These are phyloP conservation scores for Branchinecta sandiegonensis DNA, from an alignment of 2,888 invertebrate genomes.

Conservation along the genomic window DNA sequence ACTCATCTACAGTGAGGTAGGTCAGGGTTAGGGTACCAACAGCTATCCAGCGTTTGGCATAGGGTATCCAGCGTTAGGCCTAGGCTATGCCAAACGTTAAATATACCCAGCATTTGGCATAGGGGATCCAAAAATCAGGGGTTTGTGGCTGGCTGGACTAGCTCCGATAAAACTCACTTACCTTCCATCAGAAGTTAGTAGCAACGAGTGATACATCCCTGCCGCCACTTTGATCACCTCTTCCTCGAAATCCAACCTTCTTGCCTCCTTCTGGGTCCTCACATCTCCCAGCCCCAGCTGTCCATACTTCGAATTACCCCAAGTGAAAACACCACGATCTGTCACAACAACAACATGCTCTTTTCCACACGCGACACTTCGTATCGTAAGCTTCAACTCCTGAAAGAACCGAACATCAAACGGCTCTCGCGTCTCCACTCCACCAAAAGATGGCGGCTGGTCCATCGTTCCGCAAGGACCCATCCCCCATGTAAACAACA, in stretches of 20 bases:
- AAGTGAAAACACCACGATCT: not conserved
- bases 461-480: conserved; percentile 1
- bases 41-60: too few species aligned
- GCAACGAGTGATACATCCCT: not conserved
- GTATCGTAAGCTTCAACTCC: not conserved
- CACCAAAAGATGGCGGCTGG: not conserved
- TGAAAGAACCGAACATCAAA: not conserved
- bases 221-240: not conserved
- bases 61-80: too few species aligned
- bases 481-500: not conserved
- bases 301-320: conserved; percentile 7
- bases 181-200: not conserved
- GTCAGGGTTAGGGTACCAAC: too few species aligned
- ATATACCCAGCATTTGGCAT: too few species aligned
- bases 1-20: too few species aligned
- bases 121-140: too few species aligned
- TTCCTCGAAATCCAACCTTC: conserved; percentile 4
- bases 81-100: too few species aligned
- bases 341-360: conserved; percentile 12
- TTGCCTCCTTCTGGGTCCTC: not conserved
- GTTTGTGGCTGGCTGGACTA: too few species aligned
- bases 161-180: too few species aligned
- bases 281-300: not conserved
- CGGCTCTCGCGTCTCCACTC: not conserved
- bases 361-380: conserved; percentile 11